Conservation (phyloP, 2,888 invertebrate genomes). For the Rapana venosa region DNA sequence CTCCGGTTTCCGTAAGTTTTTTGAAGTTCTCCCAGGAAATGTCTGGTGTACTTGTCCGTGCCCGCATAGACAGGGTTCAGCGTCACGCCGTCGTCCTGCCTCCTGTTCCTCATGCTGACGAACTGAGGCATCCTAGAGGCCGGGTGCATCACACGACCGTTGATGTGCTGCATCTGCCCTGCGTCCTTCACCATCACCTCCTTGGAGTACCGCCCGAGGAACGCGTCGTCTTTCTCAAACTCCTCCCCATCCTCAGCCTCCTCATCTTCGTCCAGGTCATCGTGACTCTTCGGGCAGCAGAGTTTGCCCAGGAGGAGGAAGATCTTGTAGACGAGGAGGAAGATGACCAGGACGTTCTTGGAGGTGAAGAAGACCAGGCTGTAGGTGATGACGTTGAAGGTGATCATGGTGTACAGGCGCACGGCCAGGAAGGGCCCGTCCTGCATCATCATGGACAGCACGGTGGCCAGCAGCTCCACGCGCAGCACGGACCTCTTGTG, state of each 20-base stretch:
- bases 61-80: not conserved
- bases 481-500: conserved; percentile 66
- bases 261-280: not conserved
- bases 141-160: conserved; percentile 6
- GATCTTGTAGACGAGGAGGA: conserved; percentile 60
- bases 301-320: conserved; percentile 54
- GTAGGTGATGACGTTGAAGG: conserved; percentile 82
- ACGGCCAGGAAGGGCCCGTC: conserved; percentile 63
- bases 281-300: conserved; percentile 47
- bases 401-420: conserved; percentile 87
- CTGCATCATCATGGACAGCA: conserved; percentile 49
- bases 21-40: not conserved
- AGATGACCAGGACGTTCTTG: conserved; percentile 65
- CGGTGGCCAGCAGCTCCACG: conserved; percentile 70
- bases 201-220: not conserved
- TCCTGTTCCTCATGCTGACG: conserved; percentile 1
- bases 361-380: conserved; percentile 72
- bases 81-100: not conserved
- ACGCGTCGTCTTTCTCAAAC: not conserved
- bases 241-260: not conserved
- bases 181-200: not conserved
- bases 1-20: not conserved
- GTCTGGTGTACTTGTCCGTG: not conserved
- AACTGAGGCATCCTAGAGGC: not conserved
- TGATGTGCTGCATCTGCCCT: not conserved